These are phyloP conservation scores for Erynnis tages DNA, from an alignment of 2,888 invertebrate genomes.

Conservation along the genomic window DNA sequence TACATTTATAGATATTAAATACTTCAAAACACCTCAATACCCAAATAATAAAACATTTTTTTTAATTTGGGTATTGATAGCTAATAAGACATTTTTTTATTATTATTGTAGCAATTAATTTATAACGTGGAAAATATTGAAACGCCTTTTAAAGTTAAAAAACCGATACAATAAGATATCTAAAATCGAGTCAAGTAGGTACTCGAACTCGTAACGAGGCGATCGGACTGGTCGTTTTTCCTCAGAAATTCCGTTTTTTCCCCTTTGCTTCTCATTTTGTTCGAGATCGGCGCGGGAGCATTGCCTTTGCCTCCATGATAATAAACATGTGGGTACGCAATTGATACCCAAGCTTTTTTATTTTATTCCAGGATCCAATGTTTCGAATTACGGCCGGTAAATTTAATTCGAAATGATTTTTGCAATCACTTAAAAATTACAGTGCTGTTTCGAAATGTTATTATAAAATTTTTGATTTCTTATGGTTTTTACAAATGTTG, in stretches of 20 bases:
- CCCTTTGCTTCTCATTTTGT: constrained; percentile 41
- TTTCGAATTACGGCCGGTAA: background rate
- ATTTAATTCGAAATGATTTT: constrained; percentile 3
- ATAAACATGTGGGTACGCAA: constrained; percentile 51
- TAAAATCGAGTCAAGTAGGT: constrained; percentile 54
- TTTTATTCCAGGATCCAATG: constrained; percentile 13
- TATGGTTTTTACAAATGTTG: no score
- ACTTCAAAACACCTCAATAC: no score
- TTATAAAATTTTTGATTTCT: no score
- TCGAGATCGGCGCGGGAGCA: constrained; percentile 62
- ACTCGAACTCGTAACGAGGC: constrained; percentile 55
- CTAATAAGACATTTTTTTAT: no score
- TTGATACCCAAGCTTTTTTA: constrained; percentile 21
- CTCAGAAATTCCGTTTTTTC: constrained; percentile 55
- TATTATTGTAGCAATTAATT: no score
- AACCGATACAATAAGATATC: constrained; percentile 14
- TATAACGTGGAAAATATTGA: no score
- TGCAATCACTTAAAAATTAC: background rate
- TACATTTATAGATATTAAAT: no score
- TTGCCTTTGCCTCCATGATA: constrained; percentile 69
- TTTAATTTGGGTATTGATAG: no score
- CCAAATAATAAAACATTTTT: no score
- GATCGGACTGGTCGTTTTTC: constrained; percentile 64
- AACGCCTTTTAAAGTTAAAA: no score
- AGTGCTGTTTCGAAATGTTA: no score